These are phyloP conservation scores for Protomyctophum bolini DNA, from an alignment of 2,113 vertebrate genomes.

Conservation along the genomic window DNA sequence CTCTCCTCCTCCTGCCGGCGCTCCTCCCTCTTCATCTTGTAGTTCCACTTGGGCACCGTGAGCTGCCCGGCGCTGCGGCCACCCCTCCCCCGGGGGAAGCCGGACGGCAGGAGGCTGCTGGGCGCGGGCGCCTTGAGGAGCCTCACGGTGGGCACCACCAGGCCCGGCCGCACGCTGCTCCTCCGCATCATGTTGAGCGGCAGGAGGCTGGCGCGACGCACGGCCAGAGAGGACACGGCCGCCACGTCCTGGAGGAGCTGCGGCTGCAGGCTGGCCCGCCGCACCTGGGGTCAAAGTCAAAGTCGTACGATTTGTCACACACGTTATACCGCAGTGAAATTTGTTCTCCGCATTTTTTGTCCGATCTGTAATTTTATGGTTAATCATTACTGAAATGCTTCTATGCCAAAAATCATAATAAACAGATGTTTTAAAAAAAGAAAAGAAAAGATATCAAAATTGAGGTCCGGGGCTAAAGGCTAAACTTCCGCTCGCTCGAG, in stretches of 20 bases:
- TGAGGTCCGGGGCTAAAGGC: too few relatives aligned
- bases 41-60: slow-evolving; percentile 92
- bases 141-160: slow-evolving; percentile 86
- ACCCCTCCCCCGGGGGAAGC: slow-evolving; percentile 37
- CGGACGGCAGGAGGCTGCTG: slow-evolving; percentile 80
- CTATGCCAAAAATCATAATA: too few relatives aligned
- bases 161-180: slow-evolving; percentile 88
- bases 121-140: slow-evolving; percentile 87
- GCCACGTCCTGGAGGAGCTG: slow-evolving; percentile 51
- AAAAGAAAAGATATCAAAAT: too few relatives aligned
- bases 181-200: slow-evolving; percentile 83
- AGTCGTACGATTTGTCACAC: too few relatives aligned
- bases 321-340: too few relatives aligned
- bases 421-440: too few relatives aligned
- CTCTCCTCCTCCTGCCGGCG: slow-evolving; percentile 81
- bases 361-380: too few relatives aligned
- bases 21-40: slow-evolving; percentile 89
- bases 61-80: slow-evolving; percentile 74
- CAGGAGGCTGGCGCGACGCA: slow-evolving; percentile 85
- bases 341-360: too few relatives aligned
- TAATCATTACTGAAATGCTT: too few relatives aligned
- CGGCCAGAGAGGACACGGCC: slow-evolving; percentile 46
- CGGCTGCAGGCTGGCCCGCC: slow-evolving; percentile 81
- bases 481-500: too few relatives aligned
- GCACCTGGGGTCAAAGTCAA: too few relatives aligned